Evolutionary conservation across 2,113 vertebrate genomes (phyloP).

Genomic region (Platysternon megacephalum): DNA sequence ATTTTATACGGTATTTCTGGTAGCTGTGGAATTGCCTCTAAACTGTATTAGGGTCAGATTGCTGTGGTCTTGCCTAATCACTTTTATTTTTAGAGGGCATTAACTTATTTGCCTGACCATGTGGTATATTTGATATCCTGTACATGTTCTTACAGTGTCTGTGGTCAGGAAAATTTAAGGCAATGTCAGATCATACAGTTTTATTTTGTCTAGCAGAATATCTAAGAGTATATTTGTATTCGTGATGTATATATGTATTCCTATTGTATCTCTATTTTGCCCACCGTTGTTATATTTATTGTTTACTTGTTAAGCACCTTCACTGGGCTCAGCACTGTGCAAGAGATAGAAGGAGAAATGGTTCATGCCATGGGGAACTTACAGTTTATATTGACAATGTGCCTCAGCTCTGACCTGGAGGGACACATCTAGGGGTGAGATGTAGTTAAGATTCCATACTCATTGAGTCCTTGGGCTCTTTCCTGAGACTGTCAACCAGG

Average conservation of each 20-base stretch:
- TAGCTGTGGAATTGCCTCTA: not conserved
- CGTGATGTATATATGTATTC: not conserved
- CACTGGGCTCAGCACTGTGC: not conserved
- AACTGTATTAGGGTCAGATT: slow-evolving; percentile 48
- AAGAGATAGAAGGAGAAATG: not conserved
- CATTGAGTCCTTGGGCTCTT: not conserved
- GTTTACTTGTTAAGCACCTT: not conserved
- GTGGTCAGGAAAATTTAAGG: not conserved
- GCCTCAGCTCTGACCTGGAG: not conserved
- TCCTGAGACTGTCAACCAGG: not conserved
- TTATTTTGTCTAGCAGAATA: slow-evolving; percentile 5
- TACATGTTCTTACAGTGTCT: slow-evolving; percentile 56
- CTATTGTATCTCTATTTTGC: not conserved
- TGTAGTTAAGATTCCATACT: not conserved
- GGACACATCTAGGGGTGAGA: not conserved
- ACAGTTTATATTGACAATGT: not conserved
- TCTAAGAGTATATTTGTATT: not conserved
- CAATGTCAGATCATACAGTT: slow-evolving; percentile 14
- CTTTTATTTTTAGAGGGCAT: slow-evolving; percentile 55
- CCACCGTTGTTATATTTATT: not conserved
- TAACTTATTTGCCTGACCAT: not conserved
- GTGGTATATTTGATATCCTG: slow-evolving; percentile 46
- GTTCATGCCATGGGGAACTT: not conserved
- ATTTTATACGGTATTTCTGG: not conserved
- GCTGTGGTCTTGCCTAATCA: slow-evolving; percentile 57